These are phyloP conservation scores for Paramisgurnus dabryanus DNA, from an alignment of 2,113 vertebrate genomes.

Conservation along the genomic window DNA sequence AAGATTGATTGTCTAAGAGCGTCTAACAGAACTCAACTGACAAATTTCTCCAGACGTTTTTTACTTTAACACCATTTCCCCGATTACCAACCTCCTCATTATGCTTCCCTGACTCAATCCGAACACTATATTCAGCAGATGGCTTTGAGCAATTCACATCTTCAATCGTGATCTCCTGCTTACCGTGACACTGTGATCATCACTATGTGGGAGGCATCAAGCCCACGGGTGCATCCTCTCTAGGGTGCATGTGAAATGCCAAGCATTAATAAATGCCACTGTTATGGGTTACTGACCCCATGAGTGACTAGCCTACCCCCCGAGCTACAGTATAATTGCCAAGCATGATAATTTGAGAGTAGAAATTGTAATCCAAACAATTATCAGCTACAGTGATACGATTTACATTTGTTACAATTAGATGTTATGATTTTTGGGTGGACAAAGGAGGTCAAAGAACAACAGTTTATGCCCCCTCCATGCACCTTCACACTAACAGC, in stretches of 20 bases:
- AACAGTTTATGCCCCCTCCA: too few species aligned
- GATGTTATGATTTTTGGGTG: background rate
- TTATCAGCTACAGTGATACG: too few species aligned
- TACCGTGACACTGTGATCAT: background rate
- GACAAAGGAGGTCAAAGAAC: background rate
- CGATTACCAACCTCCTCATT: background rate
- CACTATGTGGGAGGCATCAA: background rate
- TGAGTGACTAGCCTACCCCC: conserved; percentile 23
- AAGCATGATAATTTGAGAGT: conserved; percentile 18
- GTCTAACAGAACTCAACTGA: background rate
- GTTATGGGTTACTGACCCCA: conserved; percentile 40
- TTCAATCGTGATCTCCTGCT: background rate
- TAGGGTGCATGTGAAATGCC: conserved; percentile 29
- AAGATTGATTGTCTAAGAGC: background rate
- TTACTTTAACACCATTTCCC: background rate
- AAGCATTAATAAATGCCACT: conserved; percentile 31
- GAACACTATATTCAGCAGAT: background rate
- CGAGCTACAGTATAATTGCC: conserved; percentile 1
- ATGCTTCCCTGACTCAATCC: background rate
- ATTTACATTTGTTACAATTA: too few species aligned
- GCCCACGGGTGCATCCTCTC: conserved; percentile 15
- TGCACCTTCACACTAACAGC: too few species aligned
- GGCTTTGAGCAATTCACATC: background rate
- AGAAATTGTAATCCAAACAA: background rate
- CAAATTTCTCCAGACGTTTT: background rate